Conservation (phyloP, 2,888 invertebrate species). For the Clitarchus hookeri region DNA sequence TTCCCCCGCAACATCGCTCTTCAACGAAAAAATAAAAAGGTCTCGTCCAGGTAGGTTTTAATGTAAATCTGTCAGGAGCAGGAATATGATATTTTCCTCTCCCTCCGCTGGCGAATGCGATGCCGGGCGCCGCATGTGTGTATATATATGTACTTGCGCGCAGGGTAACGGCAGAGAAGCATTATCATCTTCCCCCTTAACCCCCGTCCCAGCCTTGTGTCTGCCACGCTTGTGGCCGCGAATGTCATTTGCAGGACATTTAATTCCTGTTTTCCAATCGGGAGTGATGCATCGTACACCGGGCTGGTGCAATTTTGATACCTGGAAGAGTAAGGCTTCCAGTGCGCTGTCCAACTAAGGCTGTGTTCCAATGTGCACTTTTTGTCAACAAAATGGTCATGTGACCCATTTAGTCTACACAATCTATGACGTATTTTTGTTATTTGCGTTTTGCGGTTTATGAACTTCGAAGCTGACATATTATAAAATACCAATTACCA, state of each 20-base stretch:
- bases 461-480: no score
- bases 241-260: conserved; percentile 33
- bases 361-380: no score
- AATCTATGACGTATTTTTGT: no score
- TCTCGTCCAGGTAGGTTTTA: conserved; percentile 17
- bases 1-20: no score
- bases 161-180: neutral
- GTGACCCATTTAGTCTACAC: no score
- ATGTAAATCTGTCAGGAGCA: conserved; percentile 38
- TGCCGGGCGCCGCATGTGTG: neutral
- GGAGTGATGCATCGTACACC: conserved; percentile 8
- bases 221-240: conserved; percentile 27
- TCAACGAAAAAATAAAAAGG: neutral
- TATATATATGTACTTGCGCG: neutral
- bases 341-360: no score
- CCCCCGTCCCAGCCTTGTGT: conserved; percentile 15
- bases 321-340: neutral
- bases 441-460: no score
- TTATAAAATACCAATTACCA: no score
- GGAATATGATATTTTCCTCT: conserved; percentile 33
- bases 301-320: neutral
- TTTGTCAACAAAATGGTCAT: no score
- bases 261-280: conserved; percentile 28
- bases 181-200: conserved; percentile 16
- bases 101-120: neutral